Conservation (phyloP, 2,888 invertebrate genomes). For the Macrosoma leucophasiata region DNA sequence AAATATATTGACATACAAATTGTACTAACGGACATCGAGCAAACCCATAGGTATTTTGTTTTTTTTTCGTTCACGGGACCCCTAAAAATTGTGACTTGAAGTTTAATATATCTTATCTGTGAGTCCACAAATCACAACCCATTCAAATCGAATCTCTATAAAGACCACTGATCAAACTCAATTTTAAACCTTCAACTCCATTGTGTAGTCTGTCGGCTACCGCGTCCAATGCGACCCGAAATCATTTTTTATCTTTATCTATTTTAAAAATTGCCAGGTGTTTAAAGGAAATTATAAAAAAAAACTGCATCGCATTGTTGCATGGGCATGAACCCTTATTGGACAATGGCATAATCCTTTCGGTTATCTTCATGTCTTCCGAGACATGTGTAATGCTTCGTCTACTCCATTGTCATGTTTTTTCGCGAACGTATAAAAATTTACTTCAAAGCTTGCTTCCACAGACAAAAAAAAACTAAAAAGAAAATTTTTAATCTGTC, state of each 20-base stretch:
- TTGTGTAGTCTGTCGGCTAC: constrained; percentile 30
- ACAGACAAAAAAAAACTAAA: no score
- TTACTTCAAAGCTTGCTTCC: no score
- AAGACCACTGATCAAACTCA: constrained; percentile 47
- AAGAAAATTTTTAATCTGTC: no score
- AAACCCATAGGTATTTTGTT: no score
- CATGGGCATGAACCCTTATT: constrained; percentile 25
- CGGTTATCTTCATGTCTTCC: constrained; percentile 35
- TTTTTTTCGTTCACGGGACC: no score
- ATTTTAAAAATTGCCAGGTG: constrained; percentile 64
- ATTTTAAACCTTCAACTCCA: constrained; percentile 52
- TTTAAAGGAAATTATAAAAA: constrained; percentile 34
- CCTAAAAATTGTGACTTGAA: no score
- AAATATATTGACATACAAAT: no score
- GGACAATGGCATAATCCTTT: constrained; percentile 45
- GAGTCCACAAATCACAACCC: constrained; percentile 45
- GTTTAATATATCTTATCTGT: constrained; percentile 42
- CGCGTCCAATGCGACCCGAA: constrained; percentile 32
- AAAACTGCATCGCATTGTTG: constrained; percentile 36
- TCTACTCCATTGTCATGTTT: constrained; percentile 38
- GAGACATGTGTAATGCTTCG: constrained; percentile 59
- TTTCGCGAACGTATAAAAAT: constrained; percentile 27
- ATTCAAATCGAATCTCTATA: constrained; percentile 32
- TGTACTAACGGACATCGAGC: no score
- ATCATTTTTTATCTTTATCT: constrained; percentile 51